These are phyloP conservation scores for Xestia sexstrigata DNA, from an alignment of 2,888 invertebrate species.

Conservation along the genomic window DNA sequence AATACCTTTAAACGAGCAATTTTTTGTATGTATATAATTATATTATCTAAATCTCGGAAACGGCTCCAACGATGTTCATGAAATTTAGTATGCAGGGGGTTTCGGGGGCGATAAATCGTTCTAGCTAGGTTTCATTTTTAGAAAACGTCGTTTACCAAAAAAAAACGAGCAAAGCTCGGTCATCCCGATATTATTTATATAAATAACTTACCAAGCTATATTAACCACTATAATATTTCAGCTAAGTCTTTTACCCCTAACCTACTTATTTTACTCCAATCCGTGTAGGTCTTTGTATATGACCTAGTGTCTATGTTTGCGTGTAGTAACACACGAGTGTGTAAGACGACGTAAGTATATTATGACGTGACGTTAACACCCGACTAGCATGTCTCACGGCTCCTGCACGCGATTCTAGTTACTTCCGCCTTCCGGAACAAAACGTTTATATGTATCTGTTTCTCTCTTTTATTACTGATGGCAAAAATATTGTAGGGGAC, in stretches of 20 bases:
- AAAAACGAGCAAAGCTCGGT: no score
- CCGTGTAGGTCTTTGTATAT: background rate
- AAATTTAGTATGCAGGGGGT: no score
- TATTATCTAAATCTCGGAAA: no score
- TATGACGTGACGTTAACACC: conserved; percentile 37
- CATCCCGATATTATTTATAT: no score
- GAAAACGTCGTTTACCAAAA: no score
- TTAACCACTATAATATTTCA: background rate
- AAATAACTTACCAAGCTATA: no score
- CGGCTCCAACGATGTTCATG: no score
- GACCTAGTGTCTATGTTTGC: conserved; percentile 13
- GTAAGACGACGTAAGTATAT: no score
- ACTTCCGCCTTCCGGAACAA: conserved; percentile 57
- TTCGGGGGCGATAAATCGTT: no score
- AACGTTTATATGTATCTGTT: conserved; percentile 23
- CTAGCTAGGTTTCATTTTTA: no score
- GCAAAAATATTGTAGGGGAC: background rate
- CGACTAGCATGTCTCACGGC: conserved; percentile 6
- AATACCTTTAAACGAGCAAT: no score
- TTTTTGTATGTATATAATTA: no score
- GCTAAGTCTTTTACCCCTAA: conserved; percentile 3
- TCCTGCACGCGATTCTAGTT: conserved; percentile 30
- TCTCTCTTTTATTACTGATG: background rate
- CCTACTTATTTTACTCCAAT: background rate
- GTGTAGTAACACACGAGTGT: conserved; percentile 6